Evolutionary conservation across 2,113 vertebrate genomes (phyloP).

Genomic region (Cinclus mexicanus): DNA sequence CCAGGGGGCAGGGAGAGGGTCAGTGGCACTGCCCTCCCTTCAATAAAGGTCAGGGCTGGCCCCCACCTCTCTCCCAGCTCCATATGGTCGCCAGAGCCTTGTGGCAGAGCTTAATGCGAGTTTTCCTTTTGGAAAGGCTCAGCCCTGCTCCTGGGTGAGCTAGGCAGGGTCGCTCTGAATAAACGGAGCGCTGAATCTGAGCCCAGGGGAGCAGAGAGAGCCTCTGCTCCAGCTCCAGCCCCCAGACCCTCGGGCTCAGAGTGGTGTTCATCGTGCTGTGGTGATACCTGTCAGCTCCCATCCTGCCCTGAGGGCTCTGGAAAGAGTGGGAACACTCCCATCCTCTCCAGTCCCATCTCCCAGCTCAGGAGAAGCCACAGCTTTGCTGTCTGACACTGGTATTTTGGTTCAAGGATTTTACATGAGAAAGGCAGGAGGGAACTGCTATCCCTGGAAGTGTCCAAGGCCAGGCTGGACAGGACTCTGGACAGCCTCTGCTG

Average conservation of each 20-base stretch:
- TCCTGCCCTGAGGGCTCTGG: neutral
- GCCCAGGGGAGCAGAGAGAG: neutral
- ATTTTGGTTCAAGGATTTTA: neutral
- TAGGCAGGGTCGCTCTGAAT: neutral
- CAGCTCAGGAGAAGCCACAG: neutral
- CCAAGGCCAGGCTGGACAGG: neutral
- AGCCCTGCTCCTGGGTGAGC: neutral
- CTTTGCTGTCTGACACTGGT: neutral
- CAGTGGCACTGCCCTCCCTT: neutral
- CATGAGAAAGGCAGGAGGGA: neutral
- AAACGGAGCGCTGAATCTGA: rapidly evolving
- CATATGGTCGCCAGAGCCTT: neutral
- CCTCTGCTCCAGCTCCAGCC: neutral
- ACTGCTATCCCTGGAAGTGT: neutral
- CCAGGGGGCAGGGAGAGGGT: neutral
- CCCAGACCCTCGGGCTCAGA: rapidly evolving
- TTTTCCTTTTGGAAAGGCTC: neutral
- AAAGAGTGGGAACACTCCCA: neutral
- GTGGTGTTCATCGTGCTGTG: rapidly evolving
- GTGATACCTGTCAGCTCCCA: rapidly evolving
- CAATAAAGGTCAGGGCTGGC: conserved; percentile 20
- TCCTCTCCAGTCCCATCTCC: neutral
- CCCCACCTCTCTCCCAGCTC: neutral
- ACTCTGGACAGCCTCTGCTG: neutral
- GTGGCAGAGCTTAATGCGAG: neutral